phyloP scores from a whole-genome alignment of 1,140 invertebrate genomes.

The Drosophila pandora region DNA sequence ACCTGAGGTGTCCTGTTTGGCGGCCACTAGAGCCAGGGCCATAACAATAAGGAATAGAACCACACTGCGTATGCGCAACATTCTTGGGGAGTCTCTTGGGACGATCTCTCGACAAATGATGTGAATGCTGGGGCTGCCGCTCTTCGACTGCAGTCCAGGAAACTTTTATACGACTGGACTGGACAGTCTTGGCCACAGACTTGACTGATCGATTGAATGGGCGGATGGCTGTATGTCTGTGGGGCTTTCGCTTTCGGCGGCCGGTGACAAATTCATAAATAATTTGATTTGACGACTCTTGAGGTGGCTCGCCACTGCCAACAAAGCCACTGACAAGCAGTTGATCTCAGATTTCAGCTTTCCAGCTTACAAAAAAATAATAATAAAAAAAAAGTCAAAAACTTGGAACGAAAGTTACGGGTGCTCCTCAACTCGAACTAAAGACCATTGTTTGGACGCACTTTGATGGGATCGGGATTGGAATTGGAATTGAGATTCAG shows the following conservation, averaged over 20 bases:
- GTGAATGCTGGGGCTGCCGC: slow-evolving; percentile 33
- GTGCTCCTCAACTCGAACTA: slow-evolving; percentile 15
- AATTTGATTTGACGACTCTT: slow-evolving; percentile 47
- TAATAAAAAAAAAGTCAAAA: neutral
- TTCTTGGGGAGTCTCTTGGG: neutral
- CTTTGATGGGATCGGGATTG: neutral
- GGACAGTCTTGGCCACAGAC: neutral
- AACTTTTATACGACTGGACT: slow-evolving; percentile 34
- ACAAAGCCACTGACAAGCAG: slow-evolving; percentile 23
- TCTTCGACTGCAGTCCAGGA: slow-evolving; percentile 41
- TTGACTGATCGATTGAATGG: slow-evolving; percentile 15
- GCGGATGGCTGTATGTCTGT: slow-evolving; percentile 9
- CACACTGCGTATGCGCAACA: slow-evolving; percentile 42
- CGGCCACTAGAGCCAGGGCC: neutral
- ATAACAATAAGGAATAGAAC: neutral
- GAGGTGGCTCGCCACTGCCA: slow-evolving; percentile 37
- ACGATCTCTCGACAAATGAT: neutral
- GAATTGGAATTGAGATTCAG: too few relatives aligned
- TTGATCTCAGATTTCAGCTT: slow-evolving; percentile 6
- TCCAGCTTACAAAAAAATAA: neutral
- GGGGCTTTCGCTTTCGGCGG: slow-evolving; percentile 41
- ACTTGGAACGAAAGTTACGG: slow-evolving; percentile 34
- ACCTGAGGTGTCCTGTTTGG: slow-evolving; percentile 31
- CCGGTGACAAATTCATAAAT: slow-evolving; percentile 50
- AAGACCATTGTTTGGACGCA: slow-evolving; percentile 1